These are phyloP conservation scores for Grallaria varia DNA, from an alignment of 2,113 vertebrate species.

Conservation along the genomic window DNA sequence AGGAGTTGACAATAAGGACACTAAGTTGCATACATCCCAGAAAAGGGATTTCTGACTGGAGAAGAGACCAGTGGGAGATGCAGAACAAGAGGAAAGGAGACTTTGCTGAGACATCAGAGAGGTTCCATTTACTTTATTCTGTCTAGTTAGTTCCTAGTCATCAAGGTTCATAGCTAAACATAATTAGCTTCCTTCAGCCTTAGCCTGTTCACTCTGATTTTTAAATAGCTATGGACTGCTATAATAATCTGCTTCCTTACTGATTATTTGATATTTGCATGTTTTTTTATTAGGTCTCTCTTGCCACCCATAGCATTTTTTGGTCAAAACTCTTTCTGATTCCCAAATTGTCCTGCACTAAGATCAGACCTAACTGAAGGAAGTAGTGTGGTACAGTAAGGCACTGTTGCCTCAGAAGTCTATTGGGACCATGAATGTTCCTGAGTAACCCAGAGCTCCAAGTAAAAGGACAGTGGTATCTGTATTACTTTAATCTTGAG, in stretches of 20 bases:
- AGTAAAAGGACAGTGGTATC: background rate
- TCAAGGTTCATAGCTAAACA: background rate
- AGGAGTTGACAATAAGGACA: background rate
- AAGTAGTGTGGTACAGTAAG: background rate
- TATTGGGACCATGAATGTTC: background rate
- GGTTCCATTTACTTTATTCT: background rate
- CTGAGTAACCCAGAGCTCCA: background rate
- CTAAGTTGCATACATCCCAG: background rate
- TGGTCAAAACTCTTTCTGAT: background rate
- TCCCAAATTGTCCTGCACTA: background rate
- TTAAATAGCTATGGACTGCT: background rate
- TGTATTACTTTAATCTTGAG: background rate
- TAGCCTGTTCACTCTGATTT: background rate
- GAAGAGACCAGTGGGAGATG: accelerated
- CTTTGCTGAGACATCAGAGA: background rate
- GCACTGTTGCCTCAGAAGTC: background rate
- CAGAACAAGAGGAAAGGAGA: background rate
- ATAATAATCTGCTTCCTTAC: background rate
- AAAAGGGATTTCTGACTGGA: background rate
- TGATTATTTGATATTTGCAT: background rate
- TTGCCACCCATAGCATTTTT: background rate
- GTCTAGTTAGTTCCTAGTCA: background rate
- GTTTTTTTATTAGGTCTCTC: background rate
- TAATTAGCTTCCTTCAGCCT: background rate
- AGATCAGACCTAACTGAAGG: background rate